Evolutionary conservation across 2,888 invertebrate genomes (phyloP).

Genomic region (Eristalinus sepulchralis): DNA sequence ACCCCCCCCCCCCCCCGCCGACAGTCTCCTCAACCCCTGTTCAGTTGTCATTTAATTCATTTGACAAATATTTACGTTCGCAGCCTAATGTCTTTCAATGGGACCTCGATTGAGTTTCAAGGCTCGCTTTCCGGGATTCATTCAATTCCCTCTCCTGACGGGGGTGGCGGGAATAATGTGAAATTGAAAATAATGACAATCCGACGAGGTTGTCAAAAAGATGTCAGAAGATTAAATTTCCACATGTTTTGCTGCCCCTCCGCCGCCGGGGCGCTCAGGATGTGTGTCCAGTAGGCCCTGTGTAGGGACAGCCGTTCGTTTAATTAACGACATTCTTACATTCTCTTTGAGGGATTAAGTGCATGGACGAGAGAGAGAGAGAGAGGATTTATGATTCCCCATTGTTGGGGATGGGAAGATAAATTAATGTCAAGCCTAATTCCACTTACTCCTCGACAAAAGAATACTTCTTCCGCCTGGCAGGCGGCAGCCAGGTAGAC

Average conservation of each 20-base stretch:
- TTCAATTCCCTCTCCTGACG: background rate
- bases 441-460: slow-evolving; percentile 7
- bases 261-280: background rate
- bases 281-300: background rate
- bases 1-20: too few species aligned
- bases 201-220: background rate
- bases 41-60: slow-evolving; percentile 15
- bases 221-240: background rate
- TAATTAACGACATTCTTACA: background rate
- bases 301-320: background rate
- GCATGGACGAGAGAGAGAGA: background rate
- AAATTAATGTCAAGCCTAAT: slow-evolving; percentile 56
- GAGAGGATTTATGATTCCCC: slow-evolving; percentile 24
- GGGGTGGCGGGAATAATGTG: background rate
- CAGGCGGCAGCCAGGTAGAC: too few species aligned
- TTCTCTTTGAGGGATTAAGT: slow-evolving; percentile 26
- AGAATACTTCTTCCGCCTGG: background rate
- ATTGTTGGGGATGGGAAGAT: slow-evolving; percentile 30
- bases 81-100: slow-evolving; percentile 4
- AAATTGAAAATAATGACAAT: background rate
- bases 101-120: slow-evolving; percentile 28
- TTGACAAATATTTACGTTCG: slow-evolving; percentile 31
- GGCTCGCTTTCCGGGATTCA: background rate
- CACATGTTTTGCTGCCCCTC: background rate
- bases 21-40: too few species aligned